Base-by-base conservation (phyloP, 1,140 invertebrate genomes). In the Drosophila ananassae region DNA sequence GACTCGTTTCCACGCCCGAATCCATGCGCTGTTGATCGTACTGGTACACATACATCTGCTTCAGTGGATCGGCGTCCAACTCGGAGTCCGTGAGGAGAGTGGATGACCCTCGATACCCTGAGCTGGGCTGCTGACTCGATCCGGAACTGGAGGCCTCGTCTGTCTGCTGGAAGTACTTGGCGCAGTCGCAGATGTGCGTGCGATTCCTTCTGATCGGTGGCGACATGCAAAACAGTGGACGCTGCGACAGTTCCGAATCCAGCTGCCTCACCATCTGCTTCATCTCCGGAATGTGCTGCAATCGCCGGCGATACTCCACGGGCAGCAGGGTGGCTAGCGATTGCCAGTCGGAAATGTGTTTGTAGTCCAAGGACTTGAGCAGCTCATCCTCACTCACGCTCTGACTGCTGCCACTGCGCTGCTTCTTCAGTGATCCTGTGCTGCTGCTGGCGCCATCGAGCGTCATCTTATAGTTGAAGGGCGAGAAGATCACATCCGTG, bases 271-370 rank as follows among this genome's bases (percentile, higher is more conserved):
- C 47, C 52, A 85, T 93, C 10, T 80, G 75, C 25, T 83, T 77
- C 67, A 87, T 94, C 93, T 97, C 96, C 9, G 96, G 96, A 75
- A 97, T 94, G 91, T 97, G 95, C 56, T 95, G 94, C 55, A 97
- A 85, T 59, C 93, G 93, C 72, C 95, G 93, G 60, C 94, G 94
- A 85, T 97, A 97, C 90, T 98, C 97, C 54, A 93, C 93, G 0
- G 97, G 97, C 41, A 98, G 90, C 17, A 98, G 93, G 54, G 98
- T 95, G 63, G 96, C 97, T 34, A 98, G 92, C 1, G 97, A 98
- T 84, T 98, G 96, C 97, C 97, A 98, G 89, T 98, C 97, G 81
- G 95, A 94, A 8, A 98, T 95, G 80, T 98, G 96, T 22, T 94
- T 94, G 64, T 98, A 95, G 62, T 96, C 96, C 89, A 95, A 95